Evolutionary conservation across 2,113 vertebrate genomes (phyloP), one percentile per base, ranked within the genome.

Genomic region (Cavia porcellus): DNA sequence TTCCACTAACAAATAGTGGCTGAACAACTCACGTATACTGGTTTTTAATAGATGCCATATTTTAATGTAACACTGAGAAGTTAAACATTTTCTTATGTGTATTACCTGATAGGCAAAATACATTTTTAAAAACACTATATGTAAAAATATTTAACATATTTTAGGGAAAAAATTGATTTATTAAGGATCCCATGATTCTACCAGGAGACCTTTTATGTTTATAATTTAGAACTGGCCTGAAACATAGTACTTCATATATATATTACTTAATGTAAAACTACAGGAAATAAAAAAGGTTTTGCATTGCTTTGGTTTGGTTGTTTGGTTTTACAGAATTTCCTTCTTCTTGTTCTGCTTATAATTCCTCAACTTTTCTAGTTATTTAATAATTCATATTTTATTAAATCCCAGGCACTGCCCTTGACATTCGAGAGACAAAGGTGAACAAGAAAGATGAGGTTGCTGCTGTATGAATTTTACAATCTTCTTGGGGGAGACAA

Each of bases 1-100:
- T 28, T 72, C 38, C 50, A 94, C 91, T 79, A 91, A 92, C 64
- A 97, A 96, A 91, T 30, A 83, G n/a, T 91, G 84, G 30, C 55
- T 95, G 19, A 96, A 80, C 75, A 91, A 57, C 72, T 92, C 91
- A 42, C 20, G 38, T 42, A 45, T 83, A 62, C 81, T 87, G 24
- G 25, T 79, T 19, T 89, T 92, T 92, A 85, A 77, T 42, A 87
- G 30, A 35, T 35, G n/a, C 38, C 95, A 77, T 94, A 92, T 83
- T 61, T 15, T 79, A 90, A 74, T 72, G 32, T 89, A 82, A 83
- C 74, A 75, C 9, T 70, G 28, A 92, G 38, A 87, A 82, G 62
- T 55, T 52, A 84, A 95, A 75, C 35, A 47, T 75, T 93, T 92
- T 86, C 50, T 50, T 83, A 77, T 4, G 12, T 81, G 22, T n/a